Percentiles rank a stretch among this genome's conserved stretches.
Evolutionary conservation across 2,113 vertebrate genomes (phyloP).

Genomic region (Paralichthys olivaceus): DNA sequence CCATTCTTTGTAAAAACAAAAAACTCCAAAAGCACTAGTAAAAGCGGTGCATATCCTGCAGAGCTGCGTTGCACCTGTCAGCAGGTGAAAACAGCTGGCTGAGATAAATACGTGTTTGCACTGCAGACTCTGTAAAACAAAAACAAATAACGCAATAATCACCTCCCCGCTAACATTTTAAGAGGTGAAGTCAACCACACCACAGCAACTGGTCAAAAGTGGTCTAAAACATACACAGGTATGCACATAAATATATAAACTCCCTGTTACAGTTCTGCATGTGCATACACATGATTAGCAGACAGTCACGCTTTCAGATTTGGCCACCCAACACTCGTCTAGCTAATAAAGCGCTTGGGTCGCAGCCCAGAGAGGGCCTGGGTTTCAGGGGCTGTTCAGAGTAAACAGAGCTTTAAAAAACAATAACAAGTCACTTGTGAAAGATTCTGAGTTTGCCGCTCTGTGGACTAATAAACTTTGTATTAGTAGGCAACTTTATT

Average conservation of each 20-base stretch:
- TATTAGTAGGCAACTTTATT: slow-evolving; percentile 58
- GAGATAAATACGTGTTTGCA: slow-evolving; percentile 43
- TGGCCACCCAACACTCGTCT: slow-evolving; percentile 69
- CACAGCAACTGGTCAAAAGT: slow-evolving; percentile 61
- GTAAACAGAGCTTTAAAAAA: slow-evolving; percentile 76
- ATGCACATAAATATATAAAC: slow-evolving; percentile 3
- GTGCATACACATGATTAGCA: slow-evolving; percentile 4
- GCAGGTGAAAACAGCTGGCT: slow-evolving; percentile 38
- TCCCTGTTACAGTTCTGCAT: slow-evolving; percentile 23
- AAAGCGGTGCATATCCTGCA: neutral
- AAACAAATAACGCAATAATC: slow-evolving; percentile 71
- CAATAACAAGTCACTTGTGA: slow-evolving; percentile 67
- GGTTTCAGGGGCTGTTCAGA: slow-evolving; percentile 38
- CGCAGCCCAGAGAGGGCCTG: slow-evolving; percentile 58
- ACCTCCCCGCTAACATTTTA: slow-evolving; percentile 67
- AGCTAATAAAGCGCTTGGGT: slow-evolving; percentile 70
- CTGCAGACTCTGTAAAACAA: slow-evolving; percentile 59
- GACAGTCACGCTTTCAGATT: slow-evolving; percentile 41
- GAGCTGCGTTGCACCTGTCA: slow-evolving; percentile 34
- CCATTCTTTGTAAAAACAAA: neutral
- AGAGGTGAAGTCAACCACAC: slow-evolving; percentile 68
- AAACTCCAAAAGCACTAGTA: neutral
- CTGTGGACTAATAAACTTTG: slow-evolving; percentile 53
- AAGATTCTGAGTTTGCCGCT: slow-evolving; percentile 39
- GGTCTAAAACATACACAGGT: slow-evolving; percentile 13